Conservation (phyloP, 2,888 invertebrate genomes). For the Pasiphila rectangulata region DNA sequence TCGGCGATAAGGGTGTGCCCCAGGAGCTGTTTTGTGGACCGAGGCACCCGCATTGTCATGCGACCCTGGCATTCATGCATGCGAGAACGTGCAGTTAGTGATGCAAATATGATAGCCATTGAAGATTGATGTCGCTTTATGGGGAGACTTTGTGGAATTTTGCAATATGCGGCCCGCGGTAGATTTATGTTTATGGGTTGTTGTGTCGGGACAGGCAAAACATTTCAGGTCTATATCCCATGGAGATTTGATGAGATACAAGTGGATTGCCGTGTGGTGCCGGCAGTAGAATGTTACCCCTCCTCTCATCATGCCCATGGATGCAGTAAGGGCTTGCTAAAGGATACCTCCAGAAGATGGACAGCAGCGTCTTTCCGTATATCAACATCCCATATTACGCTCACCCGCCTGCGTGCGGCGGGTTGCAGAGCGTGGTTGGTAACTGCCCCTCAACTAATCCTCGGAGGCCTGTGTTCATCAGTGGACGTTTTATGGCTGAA, state of each 20-base stretch:
- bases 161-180: background rate
- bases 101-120: conserved; percentile 29
- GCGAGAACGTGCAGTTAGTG: conserved; percentile 24
- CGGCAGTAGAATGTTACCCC: background rate
- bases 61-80: conserved; percentile 28
- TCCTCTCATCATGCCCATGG: no score
- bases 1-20: background rate
- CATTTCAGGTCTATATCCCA: background rate
- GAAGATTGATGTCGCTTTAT: conserved; percentile 26
- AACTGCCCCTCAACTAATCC: no score
- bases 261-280: background rate
- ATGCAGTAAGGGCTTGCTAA: no score
- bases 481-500: no score
- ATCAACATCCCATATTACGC: no score
- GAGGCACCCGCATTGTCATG: conserved; percentile 23
- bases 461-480: no score
- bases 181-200: conserved; percentile 1
- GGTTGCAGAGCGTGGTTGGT: no score
- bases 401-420: no score
- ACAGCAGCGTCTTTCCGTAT: no score
- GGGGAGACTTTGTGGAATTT: conserved; percentile 9
- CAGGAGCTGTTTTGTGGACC: background rate
- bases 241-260: no score
- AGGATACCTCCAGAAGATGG: no score
- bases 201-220: background rate